These are phyloP conservation scores for Chrysogorgia sp. DNA, from an alignment of 92 coral and sea anemone genomes.

Conservation along the genomic window DNA sequence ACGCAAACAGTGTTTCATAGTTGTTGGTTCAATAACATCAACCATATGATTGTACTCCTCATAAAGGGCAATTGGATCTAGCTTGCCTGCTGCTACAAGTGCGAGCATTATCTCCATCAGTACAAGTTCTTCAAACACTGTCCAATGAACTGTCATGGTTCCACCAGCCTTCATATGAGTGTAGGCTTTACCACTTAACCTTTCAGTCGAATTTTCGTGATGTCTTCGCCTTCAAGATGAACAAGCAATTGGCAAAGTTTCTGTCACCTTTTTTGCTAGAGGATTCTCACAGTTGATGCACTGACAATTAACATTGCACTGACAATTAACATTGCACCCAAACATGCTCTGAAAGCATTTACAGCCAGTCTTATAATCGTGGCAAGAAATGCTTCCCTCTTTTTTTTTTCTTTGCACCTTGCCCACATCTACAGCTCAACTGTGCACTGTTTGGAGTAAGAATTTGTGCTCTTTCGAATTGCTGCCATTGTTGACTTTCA, in stretches of 20 bases:
- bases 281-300: constrained; percentile 63
- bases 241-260: constrained; percentile 20
- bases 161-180: constrained; percentile 59
- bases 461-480: too few relatives aligned
- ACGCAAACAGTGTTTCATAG: too few relatives aligned
- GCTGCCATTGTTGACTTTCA: too few relatives aligned
- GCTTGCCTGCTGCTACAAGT: constrained; percentile 44
- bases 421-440: constrained; percentile 65
- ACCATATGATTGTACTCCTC: constrained; percentile 49
- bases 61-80: constrained; percentile 43
- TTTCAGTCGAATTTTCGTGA: constrained; percentile 47
- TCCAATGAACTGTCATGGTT: constrained; percentile 62
- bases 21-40: too few relatives aligned
- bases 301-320: too few relatives aligned
- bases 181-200: constrained; percentile 38
- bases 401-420: constrained; percentile 63
- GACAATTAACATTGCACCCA: constrained; percentile 47
- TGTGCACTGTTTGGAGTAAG: too few relatives aligned
- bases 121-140: constrained; percentile 64
- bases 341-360: constrained; percentile 37
- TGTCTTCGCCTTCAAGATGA: constrained; percentile 54
- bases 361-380: constrained; percentile 63
- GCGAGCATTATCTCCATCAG: constrained; percentile 44
- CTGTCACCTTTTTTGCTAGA: constrained; percentile 33
- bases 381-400: constrained; percentile 17